Evolutionary conservation across 2,113 vertebrate genomes (phyloP).

Genomic region (Rostratula benghalensis): DNA sequence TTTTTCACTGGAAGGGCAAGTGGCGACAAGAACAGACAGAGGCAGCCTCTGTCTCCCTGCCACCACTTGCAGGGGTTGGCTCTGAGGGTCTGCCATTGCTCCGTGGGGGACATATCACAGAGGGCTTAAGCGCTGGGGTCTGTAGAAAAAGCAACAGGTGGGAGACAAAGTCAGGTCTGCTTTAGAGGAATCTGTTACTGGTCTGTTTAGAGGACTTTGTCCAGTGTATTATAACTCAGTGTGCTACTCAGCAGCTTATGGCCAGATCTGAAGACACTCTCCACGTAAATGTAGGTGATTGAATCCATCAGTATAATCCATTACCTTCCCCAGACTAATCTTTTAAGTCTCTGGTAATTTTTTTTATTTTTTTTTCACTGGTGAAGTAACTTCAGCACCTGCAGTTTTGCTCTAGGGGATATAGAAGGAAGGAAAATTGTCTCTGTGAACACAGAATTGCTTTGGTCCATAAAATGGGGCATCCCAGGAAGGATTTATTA

Average conservation of each 20-base stretch:
- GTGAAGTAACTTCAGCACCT: background rate
- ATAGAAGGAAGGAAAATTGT: conserved; percentile 38
- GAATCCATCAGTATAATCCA: background rate
- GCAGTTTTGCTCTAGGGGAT: conserved; percentile 37
- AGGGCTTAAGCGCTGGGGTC: background rate
- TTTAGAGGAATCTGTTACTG: fast-evolving
- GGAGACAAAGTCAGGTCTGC: background rate
- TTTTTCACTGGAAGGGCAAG: background rate
- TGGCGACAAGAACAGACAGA: background rate
- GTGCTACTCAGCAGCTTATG: background rate
- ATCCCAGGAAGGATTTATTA: conserved; percentile 50
- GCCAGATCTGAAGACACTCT: background rate
- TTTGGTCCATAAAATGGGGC: conserved; percentile 33
- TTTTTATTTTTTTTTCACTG: conserved; percentile 37
- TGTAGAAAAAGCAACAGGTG: background rate
- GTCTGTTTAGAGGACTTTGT: background rate
- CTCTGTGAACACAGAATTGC: conserved; percentile 22
- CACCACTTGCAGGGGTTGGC: background rate
- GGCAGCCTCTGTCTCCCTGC: fast-evolving
- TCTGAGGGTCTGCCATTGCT: background rate
- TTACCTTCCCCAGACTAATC: background rate
- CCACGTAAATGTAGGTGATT: background rate
- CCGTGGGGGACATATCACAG: fast-evolving
- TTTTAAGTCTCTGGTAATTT: conserved; percentile 30
- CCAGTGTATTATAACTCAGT: background rate